Conservation (phyloP, 2,888 invertebrate species). For the Dryocosmus kuriphilus region DNA sequence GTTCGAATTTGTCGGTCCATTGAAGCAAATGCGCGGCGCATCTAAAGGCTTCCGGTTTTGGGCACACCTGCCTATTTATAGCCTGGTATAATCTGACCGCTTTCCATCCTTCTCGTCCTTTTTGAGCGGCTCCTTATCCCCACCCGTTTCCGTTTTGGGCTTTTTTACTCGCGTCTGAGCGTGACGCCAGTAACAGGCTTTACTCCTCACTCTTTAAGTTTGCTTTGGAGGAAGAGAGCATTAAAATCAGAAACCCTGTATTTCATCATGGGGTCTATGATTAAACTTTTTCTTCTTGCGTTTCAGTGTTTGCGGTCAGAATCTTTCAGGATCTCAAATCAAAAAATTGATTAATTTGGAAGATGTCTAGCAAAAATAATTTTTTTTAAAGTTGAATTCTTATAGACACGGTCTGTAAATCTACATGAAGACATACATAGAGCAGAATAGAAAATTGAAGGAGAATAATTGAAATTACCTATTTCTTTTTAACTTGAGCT, state of each 20-base stretch:
- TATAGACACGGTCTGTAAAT: not conserved
- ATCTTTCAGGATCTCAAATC: not conserved
- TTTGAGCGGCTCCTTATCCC: conserved; percentile 48
- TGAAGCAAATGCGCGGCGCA: conserved; percentile 69
- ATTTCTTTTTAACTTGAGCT: too few species aligned
- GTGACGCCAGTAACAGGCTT: conserved; percentile 21
- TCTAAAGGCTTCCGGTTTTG: conserved; percentile 76
- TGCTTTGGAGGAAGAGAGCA: not conserved
- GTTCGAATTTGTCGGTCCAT: conserved; percentile 76
- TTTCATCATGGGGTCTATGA: not conserved
- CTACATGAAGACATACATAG: not conserved
- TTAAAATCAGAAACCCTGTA: not conserved
- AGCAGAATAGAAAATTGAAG: too few species aligned
- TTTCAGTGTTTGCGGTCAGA: not conserved
- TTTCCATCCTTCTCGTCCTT: conserved; percentile 43
- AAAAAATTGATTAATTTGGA: conserved; percentile 6
- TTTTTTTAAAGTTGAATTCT: not conserved
- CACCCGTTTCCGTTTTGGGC: conserved; percentile 51
- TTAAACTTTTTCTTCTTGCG: not conserved
- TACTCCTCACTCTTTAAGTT: not conserved
- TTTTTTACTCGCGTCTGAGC: conserved; percentile 43
- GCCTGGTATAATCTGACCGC: conserved; percentile 53
- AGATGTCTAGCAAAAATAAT: not conserved
- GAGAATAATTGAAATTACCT: too few species aligned
- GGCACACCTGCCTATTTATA: conserved; percentile 73